phyloP scores from a whole-genome alignment of 2,888 invertebrate genomes.

The Steinernema hermaphroditum region DNA sequence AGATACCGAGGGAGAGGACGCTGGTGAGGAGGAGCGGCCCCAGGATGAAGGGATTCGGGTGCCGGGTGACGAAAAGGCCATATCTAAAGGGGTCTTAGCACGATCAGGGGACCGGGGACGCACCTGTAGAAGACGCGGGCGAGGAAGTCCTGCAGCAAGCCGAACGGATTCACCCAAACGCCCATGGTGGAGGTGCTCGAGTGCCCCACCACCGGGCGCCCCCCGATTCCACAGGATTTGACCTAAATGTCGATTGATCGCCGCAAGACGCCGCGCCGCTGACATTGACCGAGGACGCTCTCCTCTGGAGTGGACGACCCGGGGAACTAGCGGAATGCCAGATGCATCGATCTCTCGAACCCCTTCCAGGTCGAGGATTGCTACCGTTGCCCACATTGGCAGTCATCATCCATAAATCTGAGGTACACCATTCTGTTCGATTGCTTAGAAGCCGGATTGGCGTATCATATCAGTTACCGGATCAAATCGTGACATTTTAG shows the following conservation, averaged over 20 bases:
- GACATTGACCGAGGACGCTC: background rate
- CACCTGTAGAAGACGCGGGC: conserved; percentile 56
- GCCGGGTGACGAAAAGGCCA: conserved; percentile 54
- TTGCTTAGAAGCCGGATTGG: too few relatives aligned
- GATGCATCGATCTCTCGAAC: background rate
- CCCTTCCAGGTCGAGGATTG: background rate
- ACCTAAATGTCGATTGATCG: conserved; percentile 27
- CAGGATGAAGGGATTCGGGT: conserved; percentile 58
- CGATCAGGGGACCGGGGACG: background rate
- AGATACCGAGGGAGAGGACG: conserved; percentile 55
- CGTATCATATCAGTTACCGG: too few relatives aligned
- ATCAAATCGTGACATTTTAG: too few relatives aligned
- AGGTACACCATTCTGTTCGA: too few relatives aligned
- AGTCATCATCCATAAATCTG: too few relatives aligned
- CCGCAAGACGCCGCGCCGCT: background rate
- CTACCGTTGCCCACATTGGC: too few relatives aligned
- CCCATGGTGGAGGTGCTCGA: conserved; percentile 22
- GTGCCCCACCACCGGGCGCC: background rate
- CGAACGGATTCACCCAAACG: conserved; percentile 54
- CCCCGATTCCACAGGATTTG: conserved; percentile 15
- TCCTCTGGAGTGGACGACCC: too few relatives aligned
- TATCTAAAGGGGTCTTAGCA: conserved; percentile 46
- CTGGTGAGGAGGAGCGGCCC: conserved; percentile 57
- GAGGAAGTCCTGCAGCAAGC: conserved; percentile 58
- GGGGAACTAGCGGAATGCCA: background rate